Evolutionary conservation across 2,888 invertebrate genomes (phyloP).

Genomic region (Heliconius ismenius): DNA sequence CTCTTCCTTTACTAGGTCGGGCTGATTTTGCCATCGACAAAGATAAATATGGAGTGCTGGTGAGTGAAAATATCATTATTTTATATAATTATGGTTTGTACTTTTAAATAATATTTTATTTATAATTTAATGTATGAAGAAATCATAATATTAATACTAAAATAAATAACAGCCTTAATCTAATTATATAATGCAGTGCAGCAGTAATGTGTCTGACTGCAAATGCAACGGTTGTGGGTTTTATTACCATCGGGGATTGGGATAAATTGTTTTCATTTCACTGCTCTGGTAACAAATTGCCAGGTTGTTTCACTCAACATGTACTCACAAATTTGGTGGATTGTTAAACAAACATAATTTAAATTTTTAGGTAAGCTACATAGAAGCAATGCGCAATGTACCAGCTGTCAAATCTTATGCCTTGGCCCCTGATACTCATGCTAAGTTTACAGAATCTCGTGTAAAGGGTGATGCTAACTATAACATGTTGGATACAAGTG

Average conservation of each 20-base stretch:
- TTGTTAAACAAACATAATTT: neutral
- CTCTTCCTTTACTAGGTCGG: constrained; percentile 82
- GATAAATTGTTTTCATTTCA: neutral
- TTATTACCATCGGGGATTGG: too few species aligned
- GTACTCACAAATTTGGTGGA: too few species aligned
- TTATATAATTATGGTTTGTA: too few species aligned
- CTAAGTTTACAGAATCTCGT: constrained; percentile 85
- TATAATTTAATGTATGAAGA: too few species aligned
- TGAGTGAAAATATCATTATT: constrained; percentile 59
- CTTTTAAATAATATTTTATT: too few species aligned
- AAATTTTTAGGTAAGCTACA: constrained; percentile 78
- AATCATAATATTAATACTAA: neutral
- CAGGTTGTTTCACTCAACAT: too few species aligned
- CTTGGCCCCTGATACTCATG: constrained; percentile 86
- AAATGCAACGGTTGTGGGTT: too few species aligned
- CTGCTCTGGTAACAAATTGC: neutral
- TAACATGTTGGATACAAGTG: constrained; percentile 82
- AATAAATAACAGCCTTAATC: neutral
- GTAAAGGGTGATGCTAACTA: constrained; percentile 86
- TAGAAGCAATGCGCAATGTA: constrained; percentile 85
- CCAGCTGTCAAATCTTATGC: constrained; percentile 85
- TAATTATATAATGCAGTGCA: too few species aligned
- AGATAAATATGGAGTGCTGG: constrained; percentile 85
- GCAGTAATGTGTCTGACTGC: too few species aligned
- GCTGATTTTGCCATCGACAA: constrained; percentile 84